Evolutionary conservation across 2,113 vertebrate species (phyloP).

Genomic region (Sceloporus tristichus): DNA sequence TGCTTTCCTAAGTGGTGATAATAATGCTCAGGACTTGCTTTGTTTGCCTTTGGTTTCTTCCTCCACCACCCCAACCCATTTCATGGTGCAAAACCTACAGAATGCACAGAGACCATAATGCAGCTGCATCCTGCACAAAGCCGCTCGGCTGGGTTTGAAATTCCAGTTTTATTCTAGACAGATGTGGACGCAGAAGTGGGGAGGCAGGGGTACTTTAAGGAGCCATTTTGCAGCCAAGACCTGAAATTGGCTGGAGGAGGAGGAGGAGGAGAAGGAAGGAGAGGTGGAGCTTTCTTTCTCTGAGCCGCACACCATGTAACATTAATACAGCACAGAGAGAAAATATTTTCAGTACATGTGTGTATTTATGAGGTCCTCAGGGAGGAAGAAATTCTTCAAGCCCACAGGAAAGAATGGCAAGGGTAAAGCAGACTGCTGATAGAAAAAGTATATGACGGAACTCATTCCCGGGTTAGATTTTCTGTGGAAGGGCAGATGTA

Average conservation of each 20-base stretch:
- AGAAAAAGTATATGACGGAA: conserved; percentile 72
- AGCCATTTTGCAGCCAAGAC: conserved; percentile 66
- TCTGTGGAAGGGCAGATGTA: conserved; percentile 63
- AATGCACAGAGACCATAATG: conserved; percentile 13
- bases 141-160: conserved; percentile 53
- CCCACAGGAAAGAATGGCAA: conserved; percentile 59
- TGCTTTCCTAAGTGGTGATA: conserved; percentile 55
- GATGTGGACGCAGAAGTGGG: conserved; percentile 69
- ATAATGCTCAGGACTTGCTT: conserved; percentile 63
- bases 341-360: conserved; percentile 71
- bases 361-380: conserved; percentile 76
- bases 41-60: conserved; percentile 5
- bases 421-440: conserved; percentile 32
- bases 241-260: conserved; percentile 26
- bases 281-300: conserved; percentile 48
- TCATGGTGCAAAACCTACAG: conserved; percentile 69
- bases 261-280: conserved; percentile 46
- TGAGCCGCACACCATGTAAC: conserved; percentile 69
- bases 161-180: conserved; percentile 75
- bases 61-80: conserved; percentile 5
- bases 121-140: background rate
- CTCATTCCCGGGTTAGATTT: conserved; percentile 43
- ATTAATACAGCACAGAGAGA: conserved; percentile 65
- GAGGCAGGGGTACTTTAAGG: conserved; percentile 48
- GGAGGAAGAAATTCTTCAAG: conserved; percentile 62